Base-by-base conservation (phyloP, 2,797 vertebrate genomes). In the Cyclura pinguis region DNA sequence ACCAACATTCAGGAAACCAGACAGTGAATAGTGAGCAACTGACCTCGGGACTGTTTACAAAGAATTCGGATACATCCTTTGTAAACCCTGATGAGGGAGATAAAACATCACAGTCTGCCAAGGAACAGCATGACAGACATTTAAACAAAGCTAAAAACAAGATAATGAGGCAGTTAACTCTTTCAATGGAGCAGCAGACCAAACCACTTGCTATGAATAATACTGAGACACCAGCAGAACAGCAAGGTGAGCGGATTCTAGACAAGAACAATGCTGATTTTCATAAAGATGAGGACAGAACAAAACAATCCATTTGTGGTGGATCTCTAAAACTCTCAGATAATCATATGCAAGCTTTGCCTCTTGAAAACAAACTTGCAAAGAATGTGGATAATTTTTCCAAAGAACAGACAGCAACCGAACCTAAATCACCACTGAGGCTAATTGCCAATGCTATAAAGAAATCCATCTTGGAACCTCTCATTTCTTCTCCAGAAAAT, bases 171-270 rank as follows among this genome's bases (percentile, higher is more conserved):
- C 97, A 94, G n/a, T 57, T 96, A 74, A 72, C 87, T 8, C 95
- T 98, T 72, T 95, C 95, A 29, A 77, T 7, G 0, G 94, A 96
- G 32, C 97, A 98, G 77, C 98, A 95, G 87, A 95, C 96, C 83
- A 96, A 93, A 90, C 94, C 98, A 2, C 92, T 95, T 67, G 95
- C 97, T 87, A 98, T 98, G 96, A 96, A 95, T 0, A 35, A 94
- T 91, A 9, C 18, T 6, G 22, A 74, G 86, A 84, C 38, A 85
- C 87, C 35, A 1, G 50, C 10, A 5, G 32, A 50, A 2, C 18
- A 0, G 59, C 47, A 1, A 2, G 91, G 35, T 47, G 74, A n/a
- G 38, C 52, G 42, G 91, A 32, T 86, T 81, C 85, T 18, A 1
- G 81, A 91, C 83, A 7, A 88, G 22, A 94, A 88, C 18, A 55